Evolutionary conservation across 2,113 vertebrate genomes (phyloP), one percentile per base, ranked within the genome.

Genomic region (Tinamus guttatus): DNA sequence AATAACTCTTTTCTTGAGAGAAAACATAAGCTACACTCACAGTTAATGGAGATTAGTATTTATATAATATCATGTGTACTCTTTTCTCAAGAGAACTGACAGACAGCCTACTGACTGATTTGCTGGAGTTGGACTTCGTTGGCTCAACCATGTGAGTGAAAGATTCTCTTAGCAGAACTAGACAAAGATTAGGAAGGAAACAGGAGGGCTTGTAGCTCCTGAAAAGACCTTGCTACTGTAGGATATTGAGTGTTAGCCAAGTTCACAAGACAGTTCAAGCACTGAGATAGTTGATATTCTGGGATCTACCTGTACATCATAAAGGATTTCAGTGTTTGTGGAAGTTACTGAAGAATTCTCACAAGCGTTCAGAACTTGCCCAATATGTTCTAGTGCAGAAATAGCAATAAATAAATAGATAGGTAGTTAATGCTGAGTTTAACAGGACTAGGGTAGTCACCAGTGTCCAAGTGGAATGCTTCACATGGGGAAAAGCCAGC

Each of bases 41-140:
- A 85, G 81, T 73, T 85, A 85, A 91, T 70, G 43, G 9, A 97
- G 89, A 94, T 95, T 94, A 96, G 51, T 75, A 54, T 85, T 54
- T 41, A 24, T 28, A 16, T 79, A 85, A 87, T 85, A 83, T 43
- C 58, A 69, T 58, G 17, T 74, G 15, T 43, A 30, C n/a, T n/a
- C 73, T 96, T 90, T 63, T 85, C 41, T 63, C 51, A 85, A 40
- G 22, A 21, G 14, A 83, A 41, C 32, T 82, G 85, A 79, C 11
- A 87, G 45, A 49, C 5, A 74, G 38, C 5, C 76, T 56, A n/a
- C 45, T 71, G 63, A 83, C 28, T 70, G 63, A 77, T 78, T 28
- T 83, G 7, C 32, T 70, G n/a, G 49, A 59, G 7, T 32, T 70
- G n/a, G 49, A 59, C 51, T 94, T 87, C 84, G 56, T 89, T 78